Evolutionary conservation across 1,140 invertebrate species (phyloP).

Genomic region (Listronotus oregonensis): DNA sequence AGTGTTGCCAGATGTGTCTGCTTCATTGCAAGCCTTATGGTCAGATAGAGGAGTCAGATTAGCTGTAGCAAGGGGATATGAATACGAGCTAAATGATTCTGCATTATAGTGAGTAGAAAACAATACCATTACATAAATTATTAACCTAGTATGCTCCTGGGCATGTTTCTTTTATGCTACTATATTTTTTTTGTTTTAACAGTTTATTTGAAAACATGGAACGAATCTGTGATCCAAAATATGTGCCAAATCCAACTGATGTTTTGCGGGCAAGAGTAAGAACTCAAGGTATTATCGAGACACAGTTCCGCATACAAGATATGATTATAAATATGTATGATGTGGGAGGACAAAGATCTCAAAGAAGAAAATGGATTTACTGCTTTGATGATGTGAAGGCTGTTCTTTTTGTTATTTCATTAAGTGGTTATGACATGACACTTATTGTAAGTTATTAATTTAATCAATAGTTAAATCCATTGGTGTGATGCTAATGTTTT

Average conservation of each 20-base stretch:
- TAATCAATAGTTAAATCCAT: too few species aligned
- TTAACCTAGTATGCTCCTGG: too few species aligned
- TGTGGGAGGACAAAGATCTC: slow-evolving; percentile 73
- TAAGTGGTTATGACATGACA: slow-evolving; percentile 72
- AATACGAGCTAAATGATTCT: slow-evolving; percentile 79
- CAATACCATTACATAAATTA: too few species aligned
- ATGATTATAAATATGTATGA: slow-evolving; percentile 68
- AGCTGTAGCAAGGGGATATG: slow-evolving; percentile 69
- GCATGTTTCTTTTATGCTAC: too few species aligned
- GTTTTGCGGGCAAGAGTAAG: slow-evolving; percentile 73
- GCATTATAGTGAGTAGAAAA: slow-evolving; percentile 66
- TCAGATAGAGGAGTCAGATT: slow-evolving; percentile 65
- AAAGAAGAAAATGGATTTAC: slow-evolving; percentile 78
- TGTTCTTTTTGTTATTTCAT: slow-evolving; percentile 68
- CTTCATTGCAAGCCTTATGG: slow-evolving; percentile 61
- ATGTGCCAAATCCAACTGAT: slow-evolving; percentile 74
- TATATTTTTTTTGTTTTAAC: slow-evolving; percentile 37
- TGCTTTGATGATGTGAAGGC: slow-evolving; percentile 72
- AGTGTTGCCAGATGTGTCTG: slow-evolving; percentile 58
- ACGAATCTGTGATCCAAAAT: slow-evolving; percentile 66
- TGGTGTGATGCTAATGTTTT: slow-evolving; percentile 1
- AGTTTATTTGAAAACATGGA: slow-evolving; percentile 75
- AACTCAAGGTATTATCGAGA: slow-evolving; percentile 78
- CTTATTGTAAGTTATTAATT: slow-evolving; percentile 57
- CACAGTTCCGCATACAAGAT: slow-evolving; percentile 73